These are phyloP conservation scores for Lepidotrigona ventralis DNA, from an alignment of 1,140 invertebrate species.

Conservation along the genomic window DNA sequence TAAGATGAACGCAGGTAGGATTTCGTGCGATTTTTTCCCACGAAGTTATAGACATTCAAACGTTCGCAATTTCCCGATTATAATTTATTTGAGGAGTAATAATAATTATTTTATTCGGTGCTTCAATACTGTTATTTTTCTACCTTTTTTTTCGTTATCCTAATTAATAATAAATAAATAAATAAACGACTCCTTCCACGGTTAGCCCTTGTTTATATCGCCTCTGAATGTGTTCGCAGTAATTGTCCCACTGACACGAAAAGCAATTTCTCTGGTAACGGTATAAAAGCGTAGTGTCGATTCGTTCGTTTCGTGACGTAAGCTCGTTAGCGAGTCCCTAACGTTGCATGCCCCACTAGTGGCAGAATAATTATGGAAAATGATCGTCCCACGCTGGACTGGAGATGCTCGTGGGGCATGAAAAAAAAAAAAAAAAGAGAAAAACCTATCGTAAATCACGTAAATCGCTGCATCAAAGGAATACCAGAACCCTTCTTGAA, in stretches of 20 bases:
- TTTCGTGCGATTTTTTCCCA: too few relatives aligned
- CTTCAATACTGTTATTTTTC: too few relatives aligned
- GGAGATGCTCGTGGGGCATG: conserved; percentile 35
- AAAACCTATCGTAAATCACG: conserved; percentile 33
- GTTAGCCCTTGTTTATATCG: conserved; percentile 9
- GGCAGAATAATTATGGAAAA: conserved; percentile 56
- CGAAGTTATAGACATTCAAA: too few relatives aligned
- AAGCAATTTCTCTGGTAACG: conserved; percentile 39
- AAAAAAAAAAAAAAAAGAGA: conserved; percentile 34
- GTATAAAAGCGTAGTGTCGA: conserved; percentile 38
- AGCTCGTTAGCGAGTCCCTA: conserved; percentile 46
- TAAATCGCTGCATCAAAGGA: conserved; percentile 33
- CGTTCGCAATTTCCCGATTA: too few relatives aligned
- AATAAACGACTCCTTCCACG: background rate
- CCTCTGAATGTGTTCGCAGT: conserved; percentile 20
- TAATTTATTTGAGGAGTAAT: too few relatives aligned
- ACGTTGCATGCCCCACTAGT: conserved; percentile 45
- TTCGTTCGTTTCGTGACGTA: conserved; percentile 52
- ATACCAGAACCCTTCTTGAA: background rate
- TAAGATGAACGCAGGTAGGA: too few relatives aligned
- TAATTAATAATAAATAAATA: too few relatives aligned
- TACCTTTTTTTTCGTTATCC: too few relatives aligned
- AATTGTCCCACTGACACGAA: conserved; percentile 55
- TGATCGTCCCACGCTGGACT: conserved; percentile 53
- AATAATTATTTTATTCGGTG: too few relatives aligned